Percentiles rank a stretch among this genome's conserved stretches.
Evolutionary conservation across 2,797 vertebrate species (phyloP).

Genomic region (Danio kyathit): DNA sequence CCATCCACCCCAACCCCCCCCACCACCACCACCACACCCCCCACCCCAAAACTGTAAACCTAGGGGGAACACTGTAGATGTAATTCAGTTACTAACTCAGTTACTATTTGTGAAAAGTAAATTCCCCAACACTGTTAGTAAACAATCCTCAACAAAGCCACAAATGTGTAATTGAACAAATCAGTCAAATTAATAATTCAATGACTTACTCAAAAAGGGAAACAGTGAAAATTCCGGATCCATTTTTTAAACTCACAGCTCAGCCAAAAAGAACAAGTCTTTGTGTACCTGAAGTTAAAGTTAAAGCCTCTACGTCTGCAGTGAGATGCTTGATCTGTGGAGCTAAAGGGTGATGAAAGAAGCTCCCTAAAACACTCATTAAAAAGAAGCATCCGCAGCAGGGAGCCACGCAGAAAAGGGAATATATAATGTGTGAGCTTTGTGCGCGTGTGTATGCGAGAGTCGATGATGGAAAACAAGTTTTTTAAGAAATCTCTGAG

Average conservation of each 20-base stretch:
- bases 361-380: slow-evolving; percentile 29
- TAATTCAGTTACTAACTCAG: too few relatives aligned
- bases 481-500: slow-evolving; percentile 16
- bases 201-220: neutral
- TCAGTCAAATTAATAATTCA: neutral
- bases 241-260: neutral
- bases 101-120: too few relatives aligned
- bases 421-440: slow-evolving; percentile 1
- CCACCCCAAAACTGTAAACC: too few relatives aligned
- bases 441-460: neutral
- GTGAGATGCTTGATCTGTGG: neutral
- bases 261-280: neutral
- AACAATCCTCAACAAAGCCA: neutral
- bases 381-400: slow-evolving; percentile 33
- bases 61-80: too few relatives aligned
- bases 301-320: neutral
- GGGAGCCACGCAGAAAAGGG: slow-evolving; percentile 18
- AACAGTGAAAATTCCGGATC: neutral
- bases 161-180: neutral
- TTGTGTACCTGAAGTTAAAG: slow-evolving; percentile 1
- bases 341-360: slow-evolving; percentile 17
- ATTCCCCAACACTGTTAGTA: neutral
- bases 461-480: neutral
- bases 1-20: too few relatives aligned
- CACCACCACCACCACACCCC: too few relatives aligned